Conservation (phyloP, 1,140 invertebrate species). For the Globodera ellingtonae region DNA sequence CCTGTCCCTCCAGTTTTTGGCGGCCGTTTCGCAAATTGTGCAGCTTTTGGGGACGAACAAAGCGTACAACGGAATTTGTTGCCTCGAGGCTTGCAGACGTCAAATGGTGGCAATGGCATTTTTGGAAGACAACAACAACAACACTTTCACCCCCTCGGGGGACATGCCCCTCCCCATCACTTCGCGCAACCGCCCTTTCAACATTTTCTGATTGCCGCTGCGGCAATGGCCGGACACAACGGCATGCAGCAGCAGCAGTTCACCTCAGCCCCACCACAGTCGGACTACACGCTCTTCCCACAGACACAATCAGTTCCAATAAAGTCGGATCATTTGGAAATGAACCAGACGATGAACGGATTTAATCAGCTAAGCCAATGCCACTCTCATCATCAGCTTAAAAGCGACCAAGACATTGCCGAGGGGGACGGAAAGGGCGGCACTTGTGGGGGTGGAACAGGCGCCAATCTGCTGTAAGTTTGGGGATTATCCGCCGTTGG, state of each 20-base stretch:
- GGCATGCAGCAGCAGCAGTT: not conserved
- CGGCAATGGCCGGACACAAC: slow-evolving; percentile 4
- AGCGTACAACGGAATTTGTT: not conserved
- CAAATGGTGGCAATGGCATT: not conserved
- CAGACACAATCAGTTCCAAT: not conserved
- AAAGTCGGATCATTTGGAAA: not conserved
- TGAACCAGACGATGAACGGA: not conserved
- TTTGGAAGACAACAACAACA: not conserved
- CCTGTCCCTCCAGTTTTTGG: not conserved
- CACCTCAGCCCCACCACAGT: not conserved
- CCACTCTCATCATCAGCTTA: not conserved
- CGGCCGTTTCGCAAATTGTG: slow-evolving; percentile 7
- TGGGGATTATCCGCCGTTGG: not conserved
- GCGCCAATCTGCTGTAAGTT: slow-evolving; percentile 18
- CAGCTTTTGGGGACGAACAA: not conserved
- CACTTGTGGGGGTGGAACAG: not conserved
- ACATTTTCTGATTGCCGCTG: slow-evolving; percentile 24
- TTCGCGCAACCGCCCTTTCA: not conserved
- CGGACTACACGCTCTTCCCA: not conserved
- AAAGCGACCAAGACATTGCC: not conserved
- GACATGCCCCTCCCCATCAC: not conserved
- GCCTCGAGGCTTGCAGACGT: not conserved
- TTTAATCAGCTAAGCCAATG: not conserved
- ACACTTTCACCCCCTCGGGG: not conserved
- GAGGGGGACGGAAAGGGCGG: not conserved